These are phyloP conservation scores for Drosophila kohkoa DNA, from an alignment of 1,140 invertebrate species.

Conservation along the genomic window DNA sequence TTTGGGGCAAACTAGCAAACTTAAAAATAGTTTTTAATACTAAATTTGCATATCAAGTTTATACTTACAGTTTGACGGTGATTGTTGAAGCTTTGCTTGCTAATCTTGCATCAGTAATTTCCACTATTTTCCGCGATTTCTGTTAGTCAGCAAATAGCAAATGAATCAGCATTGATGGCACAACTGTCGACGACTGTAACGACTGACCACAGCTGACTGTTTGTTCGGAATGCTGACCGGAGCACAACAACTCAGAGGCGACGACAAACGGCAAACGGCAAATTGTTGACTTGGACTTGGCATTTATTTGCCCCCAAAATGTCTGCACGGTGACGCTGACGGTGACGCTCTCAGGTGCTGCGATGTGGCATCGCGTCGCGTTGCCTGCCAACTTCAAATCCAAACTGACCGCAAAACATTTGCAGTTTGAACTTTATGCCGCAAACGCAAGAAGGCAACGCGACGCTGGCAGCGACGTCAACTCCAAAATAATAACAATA, in stretches of 20 bases:
- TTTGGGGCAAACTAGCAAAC: too few relatives aligned
- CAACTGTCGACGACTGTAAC: background rate
- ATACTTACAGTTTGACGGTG: background rate
- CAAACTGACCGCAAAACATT: constrained; percentile 82
- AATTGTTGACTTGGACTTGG: constrained; percentile 4
- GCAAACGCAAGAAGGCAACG: constrained; percentile 24
- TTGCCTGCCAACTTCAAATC: constrained; percentile 74
- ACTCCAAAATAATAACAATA: constrained; percentile 75
- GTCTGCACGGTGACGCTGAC: background rate
- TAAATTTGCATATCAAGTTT: background rate
- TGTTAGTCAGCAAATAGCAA: background rate
- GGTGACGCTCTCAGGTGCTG: constrained; percentile 50
- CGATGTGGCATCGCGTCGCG: constrained; percentile 63
- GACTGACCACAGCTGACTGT: constrained; percentile 16
- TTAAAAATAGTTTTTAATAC: background rate
- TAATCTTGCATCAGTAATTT: background rate
- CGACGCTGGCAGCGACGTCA: constrained; percentile 65
- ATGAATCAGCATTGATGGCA: constrained; percentile 12
- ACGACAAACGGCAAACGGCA: background rate
- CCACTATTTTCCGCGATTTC: background rate
- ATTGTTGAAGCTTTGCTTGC: background rate
- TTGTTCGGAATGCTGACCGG: constrained; percentile 6
- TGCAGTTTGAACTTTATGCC: constrained; percentile 79
- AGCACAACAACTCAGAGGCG: constrained; percentile 7
- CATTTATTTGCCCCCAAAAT: constrained; percentile 17